Conservation (phyloP, 2,113 vertebrate species). For the Pelusios castaneus region DNA sequence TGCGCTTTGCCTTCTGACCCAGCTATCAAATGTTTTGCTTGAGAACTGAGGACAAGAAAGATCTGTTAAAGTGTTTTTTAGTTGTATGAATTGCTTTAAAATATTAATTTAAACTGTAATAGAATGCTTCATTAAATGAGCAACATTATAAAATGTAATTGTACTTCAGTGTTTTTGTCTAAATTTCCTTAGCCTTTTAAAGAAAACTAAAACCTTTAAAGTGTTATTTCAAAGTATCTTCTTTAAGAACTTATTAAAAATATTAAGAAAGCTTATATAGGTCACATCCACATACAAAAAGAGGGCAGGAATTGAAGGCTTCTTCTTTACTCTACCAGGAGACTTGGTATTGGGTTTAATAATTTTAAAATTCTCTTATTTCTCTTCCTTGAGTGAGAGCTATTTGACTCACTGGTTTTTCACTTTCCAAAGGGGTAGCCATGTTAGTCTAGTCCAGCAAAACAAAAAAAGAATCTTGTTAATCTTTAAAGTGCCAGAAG, state of each 20-base stretch:
- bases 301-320: background rate
- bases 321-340: background rate
- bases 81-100: background rate
- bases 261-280: background rate
- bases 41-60: background rate
- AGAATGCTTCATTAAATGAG: background rate
- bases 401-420: background rate
- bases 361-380: background rate
- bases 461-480: too few species aligned
- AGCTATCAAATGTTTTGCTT: background rate
- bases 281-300: background rate
- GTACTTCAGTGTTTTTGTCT: background rate
- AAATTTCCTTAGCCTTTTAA: background rate
- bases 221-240: background rate
- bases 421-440: too few species aligned
- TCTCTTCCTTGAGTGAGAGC: fast-evolving
- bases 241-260: background rate
- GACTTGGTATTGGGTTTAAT: background rate
- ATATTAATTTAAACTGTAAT: background rate
- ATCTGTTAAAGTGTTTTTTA: background rate
- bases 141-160: background rate
- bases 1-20: background rate
- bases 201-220: background rate
- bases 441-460: too few species aligned
- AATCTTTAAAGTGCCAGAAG: too few species aligned